Evolutionary conservation across 2,797 vertebrate species (phyloP).

Genomic region (Rhinophrynus dorsalis): DNA sequence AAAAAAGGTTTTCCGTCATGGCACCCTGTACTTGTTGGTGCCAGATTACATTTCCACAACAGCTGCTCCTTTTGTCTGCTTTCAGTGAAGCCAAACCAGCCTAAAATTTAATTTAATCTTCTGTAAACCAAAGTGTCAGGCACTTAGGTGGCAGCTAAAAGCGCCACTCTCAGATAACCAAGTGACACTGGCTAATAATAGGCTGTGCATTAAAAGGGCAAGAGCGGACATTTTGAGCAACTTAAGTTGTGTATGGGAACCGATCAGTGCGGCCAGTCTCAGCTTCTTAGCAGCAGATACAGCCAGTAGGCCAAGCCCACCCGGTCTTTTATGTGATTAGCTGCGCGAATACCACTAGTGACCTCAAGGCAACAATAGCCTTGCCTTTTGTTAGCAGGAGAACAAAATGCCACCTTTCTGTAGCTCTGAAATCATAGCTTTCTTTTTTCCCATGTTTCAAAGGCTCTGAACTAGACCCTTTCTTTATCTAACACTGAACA

Average conservation of each 20-base stretch:
- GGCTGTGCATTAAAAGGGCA: slow-evolving; percentile 60
- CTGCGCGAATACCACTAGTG: slow-evolving; percentile 61
- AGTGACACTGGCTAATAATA: slow-evolving; percentile 87
- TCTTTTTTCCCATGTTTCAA: slow-evolving; percentile 43
- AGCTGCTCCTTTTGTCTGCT: slow-evolving; percentile 87
- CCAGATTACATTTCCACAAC: slow-evolving; percentile 81
- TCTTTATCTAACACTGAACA: slow-evolving; percentile 10
- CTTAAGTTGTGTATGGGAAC: slow-evolving; percentile 72
- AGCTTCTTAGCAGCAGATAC: slow-evolving; percentile 49
- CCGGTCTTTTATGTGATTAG: slow-evolving; percentile 55
- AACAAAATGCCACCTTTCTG: slow-evolving; percentile 60
- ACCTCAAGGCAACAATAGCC: slow-evolving; percentile 59
- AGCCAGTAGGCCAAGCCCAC: slow-evolving; percentile 39
- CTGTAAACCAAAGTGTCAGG: slow-evolving; percentile 82
- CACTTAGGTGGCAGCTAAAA: slow-evolving; percentile 86
- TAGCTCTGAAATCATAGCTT: slow-evolving; percentile 47
- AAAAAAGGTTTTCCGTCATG: slow-evolving; percentile 53
- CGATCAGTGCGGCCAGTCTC: slow-evolving; percentile 55
- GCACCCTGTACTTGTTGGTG: slow-evolving; percentile 60
- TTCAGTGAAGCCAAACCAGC: slow-evolving; percentile 78
- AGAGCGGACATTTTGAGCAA: slow-evolving; percentile 80
- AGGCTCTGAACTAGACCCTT: slow-evolving; percentile 31
- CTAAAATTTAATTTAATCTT: slow-evolving; percentile 94
- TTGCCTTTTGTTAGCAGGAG: slow-evolving; percentile 55
- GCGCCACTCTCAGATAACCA: slow-evolving; percentile 80